A percentile compares a stretch with the other conserved stretches of the same genome.
Evolutionary conservation across 2,797 vertebrate species (phyloP).

Genomic region (Microchirus variegatus): DNA sequence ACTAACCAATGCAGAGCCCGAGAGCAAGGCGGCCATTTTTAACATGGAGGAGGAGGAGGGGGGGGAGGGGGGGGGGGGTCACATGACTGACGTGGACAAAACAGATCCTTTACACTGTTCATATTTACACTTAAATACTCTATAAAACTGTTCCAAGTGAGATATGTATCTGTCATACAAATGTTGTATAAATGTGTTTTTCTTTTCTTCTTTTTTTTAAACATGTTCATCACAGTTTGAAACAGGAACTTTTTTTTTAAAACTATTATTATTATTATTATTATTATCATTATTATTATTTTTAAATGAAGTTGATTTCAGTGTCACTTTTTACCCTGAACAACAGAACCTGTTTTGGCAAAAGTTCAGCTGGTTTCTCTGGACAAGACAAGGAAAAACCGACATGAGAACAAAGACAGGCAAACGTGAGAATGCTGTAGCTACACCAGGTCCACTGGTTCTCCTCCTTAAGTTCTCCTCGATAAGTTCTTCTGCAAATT

Average conservation of each 20-base stretch:
- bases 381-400: slow-evolving; percentile 36
- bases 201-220: slow-evolving; percentile 44
- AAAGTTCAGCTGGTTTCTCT: slow-evolving; percentile 33
- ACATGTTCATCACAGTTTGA: slow-evolving; percentile 64
- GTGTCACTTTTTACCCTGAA: slow-evolving; percentile 22
- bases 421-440: slow-evolving; percentile 2
- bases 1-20: slow-evolving; percentile 43
- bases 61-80: slow-evolving; percentile 27
- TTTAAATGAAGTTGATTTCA: slow-evolving; percentile 24
- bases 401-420: slow-evolving; percentile 31
- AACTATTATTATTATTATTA: too few relatives aligned
- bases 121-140: slow-evolving; percentile 55
- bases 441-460: slow-evolving; percentile 13
- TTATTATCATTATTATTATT: background rate
- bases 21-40: slow-evolving; percentile 40
- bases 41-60: slow-evolving; percentile 40
- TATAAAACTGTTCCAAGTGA: slow-evolving; percentile 65
- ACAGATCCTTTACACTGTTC: slow-evolving; percentile 48
- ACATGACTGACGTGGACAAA: slow-evolving; percentile 44
- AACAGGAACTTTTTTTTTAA: slow-evolving; percentile 41
- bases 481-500: too few relatives aligned
- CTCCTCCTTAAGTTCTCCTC: too few relatives aligned
- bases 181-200: slow-evolving; percentile 76
- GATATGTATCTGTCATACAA: slow-evolving; percentile 69
- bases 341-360: slow-evolving; percentile 28